Evolutionary conservation across 2,113 vertebrate genomes (phyloP).

Genomic region (Poeciliopsis turrubarensis): DNA sequence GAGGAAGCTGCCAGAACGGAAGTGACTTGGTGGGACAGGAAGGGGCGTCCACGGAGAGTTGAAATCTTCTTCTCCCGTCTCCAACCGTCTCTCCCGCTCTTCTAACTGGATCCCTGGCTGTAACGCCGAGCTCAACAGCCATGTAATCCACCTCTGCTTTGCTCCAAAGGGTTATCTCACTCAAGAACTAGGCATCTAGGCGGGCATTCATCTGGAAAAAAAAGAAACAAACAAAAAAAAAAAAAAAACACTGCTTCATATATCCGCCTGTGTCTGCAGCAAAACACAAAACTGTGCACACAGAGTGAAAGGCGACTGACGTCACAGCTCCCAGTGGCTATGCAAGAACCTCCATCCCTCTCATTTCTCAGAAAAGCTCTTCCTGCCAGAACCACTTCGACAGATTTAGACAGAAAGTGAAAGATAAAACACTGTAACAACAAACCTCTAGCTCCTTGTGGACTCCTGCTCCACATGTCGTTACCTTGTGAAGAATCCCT

Average conservation of each 20-base stretch:
- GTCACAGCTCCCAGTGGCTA: slow-evolving; percentile 70
- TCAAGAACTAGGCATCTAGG: slow-evolving; percentile 71
- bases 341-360: slow-evolving; percentile 59
- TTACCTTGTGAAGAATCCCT: slow-evolving; percentile 46
- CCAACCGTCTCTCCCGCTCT: slow-evolving; percentile 54
- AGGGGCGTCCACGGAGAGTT: slow-evolving; percentile 55
- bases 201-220: slow-evolving; percentile 69
- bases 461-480: slow-evolving; percentile 41
- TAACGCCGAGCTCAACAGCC: slow-evolving; percentile 69
- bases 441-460: slow-evolving; percentile 23
- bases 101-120: slow-evolving; percentile 66
- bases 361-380: slow-evolving; percentile 59
- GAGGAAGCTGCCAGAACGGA: slow-evolving; percentile 59
- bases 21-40: slow-evolving; percentile 32
- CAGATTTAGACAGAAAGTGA: slow-evolving; percentile 43
- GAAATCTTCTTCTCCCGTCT: slow-evolving; percentile 45
- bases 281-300: slow-evolving; percentile 62
- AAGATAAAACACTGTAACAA: background rate
- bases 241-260: slow-evolving; percentile 66
- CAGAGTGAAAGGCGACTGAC: slow-evolving; percentile 70
- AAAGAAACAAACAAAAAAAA: background rate
- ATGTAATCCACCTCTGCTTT: slow-evolving; percentile 74
- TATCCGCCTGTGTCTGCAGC: slow-evolving; percentile 56
- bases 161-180: slow-evolving; percentile 73
- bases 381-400: slow-evolving; percentile 46